A percentile compares a stretch with the other conserved stretches of the same genome.
phyloP scores from a whole-genome alignment of 2,113 vertebrate genomes.

The Dascyllus trimaculatus region DNA sequence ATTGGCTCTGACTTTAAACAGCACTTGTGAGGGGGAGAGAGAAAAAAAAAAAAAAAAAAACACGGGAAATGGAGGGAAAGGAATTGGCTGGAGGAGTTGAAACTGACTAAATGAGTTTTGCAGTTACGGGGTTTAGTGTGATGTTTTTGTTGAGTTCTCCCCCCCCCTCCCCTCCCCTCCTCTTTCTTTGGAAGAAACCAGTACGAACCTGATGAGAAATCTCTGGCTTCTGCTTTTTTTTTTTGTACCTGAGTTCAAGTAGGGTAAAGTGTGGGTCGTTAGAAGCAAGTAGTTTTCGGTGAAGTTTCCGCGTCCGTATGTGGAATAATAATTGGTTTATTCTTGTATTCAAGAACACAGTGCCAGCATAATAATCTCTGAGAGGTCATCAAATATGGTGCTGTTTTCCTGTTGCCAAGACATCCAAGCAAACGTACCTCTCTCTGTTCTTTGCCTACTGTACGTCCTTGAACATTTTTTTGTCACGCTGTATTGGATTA shows the following conservation, averaged over 20 bases:
- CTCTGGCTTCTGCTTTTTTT: background rate
- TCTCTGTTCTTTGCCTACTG: background rate
- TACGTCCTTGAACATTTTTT: background rate
- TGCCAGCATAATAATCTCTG: background rate
- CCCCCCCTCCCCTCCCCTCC: background rate
- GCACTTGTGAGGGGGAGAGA: background rate
- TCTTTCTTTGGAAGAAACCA: background rate
- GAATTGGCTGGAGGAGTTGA: constrained; percentile 17
- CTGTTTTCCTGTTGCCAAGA: constrained; percentile 43
- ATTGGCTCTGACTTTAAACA: constrained; percentile 49
- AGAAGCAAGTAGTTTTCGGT: background rate
- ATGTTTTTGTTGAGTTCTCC: constrained; percentile 11
- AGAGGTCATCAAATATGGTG: constrained; percentile 26
- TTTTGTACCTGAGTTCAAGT: background rate
- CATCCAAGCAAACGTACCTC: constrained; percentile 17
- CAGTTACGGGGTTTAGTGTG: constrained; percentile 3
- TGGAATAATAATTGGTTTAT: constrained; percentile 1
- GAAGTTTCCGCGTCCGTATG: background rate
- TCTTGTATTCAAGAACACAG: background rate
- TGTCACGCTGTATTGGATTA: background rate
- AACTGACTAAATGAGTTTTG: constrained; percentile 25
- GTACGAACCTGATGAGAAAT: background rate
- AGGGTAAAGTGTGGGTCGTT: background rate
- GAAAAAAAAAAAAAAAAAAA: no score
- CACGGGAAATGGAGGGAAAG: background rate